Evolutionary conservation across 2,888 invertebrate genomes (phyloP).

Genomic region (Pristionchus mayeri): DNA sequence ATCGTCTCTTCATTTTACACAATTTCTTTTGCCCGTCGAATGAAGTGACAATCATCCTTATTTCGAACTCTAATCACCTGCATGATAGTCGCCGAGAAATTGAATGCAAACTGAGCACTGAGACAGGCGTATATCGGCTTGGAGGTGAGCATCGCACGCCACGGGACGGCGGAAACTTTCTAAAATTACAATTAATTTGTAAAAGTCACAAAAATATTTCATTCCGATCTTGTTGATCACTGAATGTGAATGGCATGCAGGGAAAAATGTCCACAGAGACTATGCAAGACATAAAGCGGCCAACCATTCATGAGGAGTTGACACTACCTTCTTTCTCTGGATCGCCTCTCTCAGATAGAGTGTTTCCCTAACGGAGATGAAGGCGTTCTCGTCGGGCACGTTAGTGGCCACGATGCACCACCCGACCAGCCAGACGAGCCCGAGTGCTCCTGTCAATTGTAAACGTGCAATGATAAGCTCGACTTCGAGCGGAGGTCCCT

Average conservation of each 20-base stretch:
- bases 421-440: background rate
- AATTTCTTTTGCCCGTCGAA: too few species aligned
- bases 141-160: constrained; percentile 40
- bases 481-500: too few species aligned
- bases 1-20: too few species aligned
- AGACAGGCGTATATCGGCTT: constrained; percentile 29
- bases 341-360: constrained; percentile 36
- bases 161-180: constrained; percentile 21
- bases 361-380: constrained; percentile 31
- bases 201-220: too few species aligned
- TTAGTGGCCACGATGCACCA: constrained; percentile 43
- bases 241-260: background rate
- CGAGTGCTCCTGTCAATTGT: background rate
- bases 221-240: too few species aligned
- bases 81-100: constrained; percentile 46
- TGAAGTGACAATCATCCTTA: too few species aligned
- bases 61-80: constrained; percentile 18
- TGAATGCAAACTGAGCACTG: constrained; percentile 5
- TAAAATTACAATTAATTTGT: background rate
- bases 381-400: constrained; percentile 25
- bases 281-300: background rate
- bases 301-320: too few species aligned
- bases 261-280: too few species aligned
- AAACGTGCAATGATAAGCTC: too few species aligned
- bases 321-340: constrained; percentile 45